phyloP scores from a whole-genome alignment of 2,113 vertebrate genomes.

The Ranitomeya imitator region DNA sequence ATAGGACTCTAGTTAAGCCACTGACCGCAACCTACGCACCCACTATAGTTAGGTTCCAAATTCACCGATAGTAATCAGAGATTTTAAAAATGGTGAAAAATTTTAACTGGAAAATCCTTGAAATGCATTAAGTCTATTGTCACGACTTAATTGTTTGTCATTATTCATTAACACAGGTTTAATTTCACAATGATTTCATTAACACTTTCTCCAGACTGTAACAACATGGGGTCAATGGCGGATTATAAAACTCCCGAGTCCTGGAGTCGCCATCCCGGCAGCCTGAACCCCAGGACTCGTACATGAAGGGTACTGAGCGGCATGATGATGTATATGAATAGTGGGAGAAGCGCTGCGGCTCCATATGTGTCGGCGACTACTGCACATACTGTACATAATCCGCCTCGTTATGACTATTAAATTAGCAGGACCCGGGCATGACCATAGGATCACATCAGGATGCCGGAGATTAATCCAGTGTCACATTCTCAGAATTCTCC shows the following conservation, averaged over 20 bases:
- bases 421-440: slow-evolving; percentile 7
- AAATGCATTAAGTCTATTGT: too few relatives aligned
- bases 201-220: background rate
- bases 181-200: background rate
- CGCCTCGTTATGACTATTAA: background rate
- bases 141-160: too few relatives aligned
- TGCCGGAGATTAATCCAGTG: background rate
- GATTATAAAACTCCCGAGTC: background rate
- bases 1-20: too few relatives aligned
- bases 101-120: too few relatives aligned
- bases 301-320: background rate
- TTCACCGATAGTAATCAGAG: too few relatives aligned
- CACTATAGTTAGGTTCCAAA: too few relatives aligned
- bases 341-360: background rate
- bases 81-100: too few relatives aligned
- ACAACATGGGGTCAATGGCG: background rate
- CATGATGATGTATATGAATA: background rate
- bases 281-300: background rate
- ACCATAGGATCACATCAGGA: background rate
- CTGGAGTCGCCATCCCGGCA: background rate
- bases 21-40: too few relatives aligned
- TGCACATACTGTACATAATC: background rate
- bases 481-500: background rate
- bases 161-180: background rate
- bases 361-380: background rate